These are phyloP conservation scores for Gallinago stenura DNA, from an alignment of 2,797 vertebrate genomes.

Conservation along the genomic window DNA sequence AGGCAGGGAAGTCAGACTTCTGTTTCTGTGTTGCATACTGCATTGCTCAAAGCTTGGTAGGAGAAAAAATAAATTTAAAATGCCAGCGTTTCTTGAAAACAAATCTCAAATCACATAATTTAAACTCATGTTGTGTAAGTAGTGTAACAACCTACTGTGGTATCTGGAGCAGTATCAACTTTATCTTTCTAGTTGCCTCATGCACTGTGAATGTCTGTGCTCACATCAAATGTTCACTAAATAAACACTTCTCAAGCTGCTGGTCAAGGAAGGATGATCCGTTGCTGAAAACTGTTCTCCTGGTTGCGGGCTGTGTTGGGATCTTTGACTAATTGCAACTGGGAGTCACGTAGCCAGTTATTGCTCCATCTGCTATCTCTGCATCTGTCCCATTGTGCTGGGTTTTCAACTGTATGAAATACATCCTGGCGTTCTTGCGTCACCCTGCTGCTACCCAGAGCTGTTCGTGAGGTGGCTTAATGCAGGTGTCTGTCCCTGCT, in stretches of 20 bases:
- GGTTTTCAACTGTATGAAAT: neutral
- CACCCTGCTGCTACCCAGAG: accelerated
- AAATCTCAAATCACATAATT: neutral
- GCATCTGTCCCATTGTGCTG: accelerated
- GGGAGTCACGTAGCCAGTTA: neutral
- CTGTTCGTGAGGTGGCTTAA: neutral
- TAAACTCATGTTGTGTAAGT: neutral
- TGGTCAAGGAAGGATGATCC: neutral
- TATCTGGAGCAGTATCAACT: neutral
- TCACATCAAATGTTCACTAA: neutral
- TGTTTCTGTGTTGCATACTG: neutral
- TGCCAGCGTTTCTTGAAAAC: neutral
- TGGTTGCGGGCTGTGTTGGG: neutral
- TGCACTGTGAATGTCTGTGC: neutral
- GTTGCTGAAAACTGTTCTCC: neutral
- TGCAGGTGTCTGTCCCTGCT: neutral
- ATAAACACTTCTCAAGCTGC: neutral
- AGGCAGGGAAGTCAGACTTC: neutral
- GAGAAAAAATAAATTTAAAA: neutral
- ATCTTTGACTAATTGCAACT: neutral
- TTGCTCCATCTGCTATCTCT: neutral
- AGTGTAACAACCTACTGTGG: neutral
- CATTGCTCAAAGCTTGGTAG: neutral
- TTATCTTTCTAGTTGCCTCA: neutral
- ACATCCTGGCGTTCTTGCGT: neutral